Evolutionary conservation across 2,113 vertebrate genomes (phyloP).

Genomic region (Gambusia affinis): DNA sequence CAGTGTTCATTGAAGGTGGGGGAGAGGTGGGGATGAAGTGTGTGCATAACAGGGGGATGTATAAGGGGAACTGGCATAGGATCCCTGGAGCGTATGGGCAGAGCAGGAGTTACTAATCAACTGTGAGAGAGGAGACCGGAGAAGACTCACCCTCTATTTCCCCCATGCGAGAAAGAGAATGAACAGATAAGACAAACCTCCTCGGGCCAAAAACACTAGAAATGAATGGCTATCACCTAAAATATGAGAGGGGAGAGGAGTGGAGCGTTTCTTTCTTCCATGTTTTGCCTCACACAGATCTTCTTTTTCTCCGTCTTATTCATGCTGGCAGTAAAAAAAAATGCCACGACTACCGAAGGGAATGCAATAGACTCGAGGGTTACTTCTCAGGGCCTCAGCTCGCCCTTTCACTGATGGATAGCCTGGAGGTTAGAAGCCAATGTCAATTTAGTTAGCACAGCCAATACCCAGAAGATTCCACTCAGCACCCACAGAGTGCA

Average conservation of each 20-base stretch:
- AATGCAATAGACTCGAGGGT: constrained; percentile 50
- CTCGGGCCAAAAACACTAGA: constrained; percentile 62
- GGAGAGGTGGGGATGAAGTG: constrained; percentile 25
- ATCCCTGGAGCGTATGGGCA: constrained; percentile 69
- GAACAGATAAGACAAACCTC: constrained; percentile 73
- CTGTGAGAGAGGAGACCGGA: constrained; percentile 65
- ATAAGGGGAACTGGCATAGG: constrained; percentile 72
- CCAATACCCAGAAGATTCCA: constrained; percentile 69
- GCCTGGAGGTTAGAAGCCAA: constrained; percentile 70
- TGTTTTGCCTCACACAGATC: constrained; percentile 19
- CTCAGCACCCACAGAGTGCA: constrained; percentile 51
- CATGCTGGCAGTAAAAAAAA: constrained; percentile 44
- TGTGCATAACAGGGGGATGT: constrained; percentile 67
- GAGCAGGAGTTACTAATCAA: constrained; percentile 77
- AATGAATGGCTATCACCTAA: constrained; percentile 70
- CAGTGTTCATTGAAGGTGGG: constrained; percentile 30
- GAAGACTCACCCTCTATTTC: constrained; percentile 65
- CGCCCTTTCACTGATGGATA: constrained; percentile 64
- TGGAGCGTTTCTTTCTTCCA: constrained; percentile 32
- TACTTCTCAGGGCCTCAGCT: constrained; percentile 41
- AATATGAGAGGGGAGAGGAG: constrained; percentile 36
- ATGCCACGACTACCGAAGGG: constrained; percentile 28
- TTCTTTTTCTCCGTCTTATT: constrained; percentile 15
- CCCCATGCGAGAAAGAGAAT: constrained; percentile 58
- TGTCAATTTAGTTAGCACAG: constrained; percentile 75